These are phyloP conservation scores for Strigamia crassipes DNA, from an alignment of 2,888 invertebrate species.

Conservation along the genomic window DNA sequence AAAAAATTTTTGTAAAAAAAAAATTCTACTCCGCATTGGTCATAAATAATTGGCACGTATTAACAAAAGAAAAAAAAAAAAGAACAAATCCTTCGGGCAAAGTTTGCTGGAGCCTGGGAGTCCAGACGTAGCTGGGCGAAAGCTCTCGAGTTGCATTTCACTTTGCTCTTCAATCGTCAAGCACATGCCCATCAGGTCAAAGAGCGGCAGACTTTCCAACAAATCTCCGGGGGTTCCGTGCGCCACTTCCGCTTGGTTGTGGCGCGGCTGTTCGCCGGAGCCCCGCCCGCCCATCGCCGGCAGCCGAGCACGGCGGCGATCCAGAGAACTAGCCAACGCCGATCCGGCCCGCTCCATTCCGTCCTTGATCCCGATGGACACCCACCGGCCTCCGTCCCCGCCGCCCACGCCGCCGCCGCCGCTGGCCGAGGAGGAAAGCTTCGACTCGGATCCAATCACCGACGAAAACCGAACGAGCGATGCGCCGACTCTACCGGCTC, in stretches of 20 bases:
- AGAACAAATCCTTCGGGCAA: neutral
- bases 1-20: neutral
- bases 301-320: slow-evolving; percentile 9
- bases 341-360: neutral
- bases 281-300: neutral
- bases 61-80: slow-evolving; percentile 13
- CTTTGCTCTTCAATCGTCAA: neutral
- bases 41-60: neutral
- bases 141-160: neutral
- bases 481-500: slow-evolving; percentile 67
- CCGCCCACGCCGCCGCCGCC: slow-evolving; percentile 43
- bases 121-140: neutral
- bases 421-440: slow-evolving; percentile 5
- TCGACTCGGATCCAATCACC: neutral
- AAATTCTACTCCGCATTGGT: neutral
- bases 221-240: slow-evolving; percentile 15
- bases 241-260: slow-evolving; percentile 33
- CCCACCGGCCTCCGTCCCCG: neutral
- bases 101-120: slow-evolving; percentile 2
- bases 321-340: neutral
- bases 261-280: neutral
- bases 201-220: neutral
- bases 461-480: neutral
- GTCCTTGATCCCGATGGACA: slow-evolving; percentile 23
- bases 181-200: slow-evolving; percentile 30